Conservation (phyloP, 2,797 vertebrate species). For the Acanthiza pusilla region DNA sequence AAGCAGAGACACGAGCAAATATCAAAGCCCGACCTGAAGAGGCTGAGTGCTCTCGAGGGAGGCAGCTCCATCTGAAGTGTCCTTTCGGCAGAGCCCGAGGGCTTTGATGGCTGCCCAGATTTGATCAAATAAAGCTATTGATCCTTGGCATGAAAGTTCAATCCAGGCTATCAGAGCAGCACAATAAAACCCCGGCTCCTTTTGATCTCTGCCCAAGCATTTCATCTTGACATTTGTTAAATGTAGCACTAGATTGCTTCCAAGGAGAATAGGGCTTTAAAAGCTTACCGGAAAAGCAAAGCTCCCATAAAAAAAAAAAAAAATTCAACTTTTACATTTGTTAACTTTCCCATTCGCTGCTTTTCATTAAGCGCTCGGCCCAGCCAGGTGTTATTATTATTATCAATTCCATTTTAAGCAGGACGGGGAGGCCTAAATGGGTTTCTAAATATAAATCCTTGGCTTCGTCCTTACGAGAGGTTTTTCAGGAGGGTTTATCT, state of each 20-base stretch:
- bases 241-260: constrained; percentile 52
- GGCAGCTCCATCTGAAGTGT: constrained; percentile 22
- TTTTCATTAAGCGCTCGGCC: constrained; percentile 40
- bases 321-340: constrained; percentile 28
- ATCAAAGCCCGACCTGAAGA: neutral
- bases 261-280: constrained; percentile 41
- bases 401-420: constrained; percentile 18
- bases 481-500: neutral
- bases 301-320: constrained; percentile 1
- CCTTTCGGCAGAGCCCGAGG: neutral
- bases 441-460: constrained; percentile 37
- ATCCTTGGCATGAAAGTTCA: constrained; percentile 52
- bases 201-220: constrained; percentile 63
- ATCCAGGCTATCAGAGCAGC: constrained; percentile 8
- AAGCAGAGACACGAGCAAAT: neutral
- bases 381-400: constrained; percentile 27
- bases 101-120: constrained; percentile 49
- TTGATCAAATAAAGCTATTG: constrained; percentile 64
- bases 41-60: neutral
- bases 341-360: constrained; percentile 24
- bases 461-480: neutral
- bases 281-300: constrained; percentile 53
- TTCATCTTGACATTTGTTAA: constrained; percentile 70
- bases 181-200: constrained; percentile 44
- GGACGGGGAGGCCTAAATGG: constrained; percentile 27